Conservation (phyloP, 2,113 vertebrate species). For the Vidua macroura region DNA sequence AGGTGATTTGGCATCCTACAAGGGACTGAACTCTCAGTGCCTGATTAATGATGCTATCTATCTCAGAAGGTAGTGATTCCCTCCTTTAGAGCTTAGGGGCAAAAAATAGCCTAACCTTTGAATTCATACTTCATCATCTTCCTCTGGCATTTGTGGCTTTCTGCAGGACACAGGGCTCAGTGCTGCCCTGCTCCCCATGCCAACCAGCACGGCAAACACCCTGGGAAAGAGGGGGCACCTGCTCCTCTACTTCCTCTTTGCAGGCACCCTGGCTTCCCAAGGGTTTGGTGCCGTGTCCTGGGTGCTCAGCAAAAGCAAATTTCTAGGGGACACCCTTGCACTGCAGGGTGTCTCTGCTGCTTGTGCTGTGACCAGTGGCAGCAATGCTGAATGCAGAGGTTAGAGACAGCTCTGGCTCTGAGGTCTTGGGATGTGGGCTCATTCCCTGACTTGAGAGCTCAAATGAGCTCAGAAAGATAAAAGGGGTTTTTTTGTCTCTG, state of each 20-base stretch:
- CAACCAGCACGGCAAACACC: neutral
- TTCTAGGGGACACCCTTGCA: neutral
- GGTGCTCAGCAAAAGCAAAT: neutral
- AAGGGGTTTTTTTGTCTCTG: neutral
- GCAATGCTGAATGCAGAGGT: neutral
- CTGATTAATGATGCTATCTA: conserved; percentile 54
- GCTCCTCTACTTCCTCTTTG: neutral
- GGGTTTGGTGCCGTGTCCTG: accelerated
- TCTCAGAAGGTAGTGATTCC: conserved; percentile 32
- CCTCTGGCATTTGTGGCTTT: conserved; percentile 5
- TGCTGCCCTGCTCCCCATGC: neutral
- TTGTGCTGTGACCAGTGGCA: neutral
- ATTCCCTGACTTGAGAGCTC: neutral
- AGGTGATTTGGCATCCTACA: neutral
- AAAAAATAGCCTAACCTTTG: conserved; percentile 36
- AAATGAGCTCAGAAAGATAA: conserved; percentile 13
- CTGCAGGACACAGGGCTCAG: neutral
- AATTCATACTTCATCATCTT: conserved; percentile 22
- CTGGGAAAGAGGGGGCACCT: neutral
- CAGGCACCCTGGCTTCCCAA: neutral
- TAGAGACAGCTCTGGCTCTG: neutral
- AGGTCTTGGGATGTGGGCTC: neutral
- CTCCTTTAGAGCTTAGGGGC: neutral
- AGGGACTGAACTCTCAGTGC: neutral
- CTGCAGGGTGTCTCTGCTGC: neutral